Evolutionary conservation across 2,888 invertebrate genomes (phyloP).

Genomic region (Elegia similella): DNA sequence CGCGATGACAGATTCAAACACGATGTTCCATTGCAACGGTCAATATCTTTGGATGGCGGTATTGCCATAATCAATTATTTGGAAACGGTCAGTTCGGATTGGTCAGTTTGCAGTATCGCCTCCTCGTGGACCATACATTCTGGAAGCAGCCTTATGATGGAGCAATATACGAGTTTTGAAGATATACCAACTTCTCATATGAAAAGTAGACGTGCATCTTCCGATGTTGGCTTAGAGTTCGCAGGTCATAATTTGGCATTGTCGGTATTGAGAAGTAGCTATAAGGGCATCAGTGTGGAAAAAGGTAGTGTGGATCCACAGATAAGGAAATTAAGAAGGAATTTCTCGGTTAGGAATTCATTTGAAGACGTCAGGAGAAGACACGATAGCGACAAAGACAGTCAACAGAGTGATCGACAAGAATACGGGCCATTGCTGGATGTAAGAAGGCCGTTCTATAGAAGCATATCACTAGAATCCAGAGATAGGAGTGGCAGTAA

Average conservation of each 20-base stretch:
- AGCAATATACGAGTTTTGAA: slow-evolving; percentile 62
- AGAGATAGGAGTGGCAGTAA: slow-evolving; percentile 26
- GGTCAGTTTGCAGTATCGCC: slow-evolving; percentile 46
- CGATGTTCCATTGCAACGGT: slow-evolving; percentile 59
- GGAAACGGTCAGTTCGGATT: slow-evolving; percentile 54
- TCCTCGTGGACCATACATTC: slow-evolving; percentile 61
- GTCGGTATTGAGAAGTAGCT: slow-evolving; percentile 56
- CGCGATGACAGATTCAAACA: slow-evolving; percentile 50
- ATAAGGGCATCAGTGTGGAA: slow-evolving; percentile 50
- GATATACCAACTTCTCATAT: slow-evolving; percentile 70
- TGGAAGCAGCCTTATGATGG: slow-evolving; percentile 39
- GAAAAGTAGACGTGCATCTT: slow-evolving; percentile 72
- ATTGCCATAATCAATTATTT: slow-evolving; percentile 61
- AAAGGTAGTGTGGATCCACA: slow-evolving; percentile 52
- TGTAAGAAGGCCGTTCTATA: slow-evolving; percentile 39
- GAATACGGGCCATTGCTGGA: slow-evolving; percentile 28
- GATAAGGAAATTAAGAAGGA: slow-evolving; percentile 58
- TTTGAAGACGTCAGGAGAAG: slow-evolving; percentile 40
- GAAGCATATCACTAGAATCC: slow-evolving; percentile 44
- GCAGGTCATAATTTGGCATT: slow-evolving; percentile 48
- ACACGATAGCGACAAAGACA: slow-evolving; percentile 4
- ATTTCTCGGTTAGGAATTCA: slow-evolving; percentile 54
- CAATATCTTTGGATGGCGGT: slow-evolving; percentile 67
- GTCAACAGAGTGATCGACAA: slow-evolving; percentile 29
- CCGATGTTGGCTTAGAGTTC: slow-evolving; percentile 41